phyloP scores from a whole-genome alignment of 2,888 invertebrate genomes.

The Meiosimyza decipiens region DNA sequence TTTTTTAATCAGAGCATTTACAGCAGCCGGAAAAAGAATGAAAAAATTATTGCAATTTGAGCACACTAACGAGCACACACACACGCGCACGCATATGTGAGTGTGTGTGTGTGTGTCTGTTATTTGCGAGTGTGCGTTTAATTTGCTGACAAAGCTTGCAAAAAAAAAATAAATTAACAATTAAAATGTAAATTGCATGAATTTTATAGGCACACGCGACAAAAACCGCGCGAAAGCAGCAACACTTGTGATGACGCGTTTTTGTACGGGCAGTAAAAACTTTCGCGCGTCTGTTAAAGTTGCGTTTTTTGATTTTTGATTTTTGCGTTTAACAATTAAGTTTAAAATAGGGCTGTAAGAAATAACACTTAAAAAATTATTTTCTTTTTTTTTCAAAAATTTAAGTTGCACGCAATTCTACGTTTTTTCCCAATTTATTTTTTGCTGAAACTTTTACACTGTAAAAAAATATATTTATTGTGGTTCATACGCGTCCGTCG shows the following conservation, averaged over 20 bases:
- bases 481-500: background rate
- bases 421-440: no score
- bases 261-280: background rate
- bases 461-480: background rate
- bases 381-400: no score
- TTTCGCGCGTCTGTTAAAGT: background rate
- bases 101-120: background rate
- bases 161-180: background rate
- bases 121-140: background rate
- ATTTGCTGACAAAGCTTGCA: background rate
- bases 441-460: background rate
- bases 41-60: background rate
- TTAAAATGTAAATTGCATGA: background rate
- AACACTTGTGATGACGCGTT: background rate
- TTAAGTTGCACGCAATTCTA: no score
- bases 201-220: no score
- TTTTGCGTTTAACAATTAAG: no score
- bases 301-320: background rate
- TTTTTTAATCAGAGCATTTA: slow-evolving; percentile 14
- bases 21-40: background rate
- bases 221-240: background rate
- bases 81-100: background rate
- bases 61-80: background rate
- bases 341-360: no score
- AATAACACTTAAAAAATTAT: no score